Percentiles rank a stretch among this genome's conserved stretches.
Evolutionary conservation across 2,888 invertebrate species (phyloP).

Genomic region (Drosophila falleni): DNA sequence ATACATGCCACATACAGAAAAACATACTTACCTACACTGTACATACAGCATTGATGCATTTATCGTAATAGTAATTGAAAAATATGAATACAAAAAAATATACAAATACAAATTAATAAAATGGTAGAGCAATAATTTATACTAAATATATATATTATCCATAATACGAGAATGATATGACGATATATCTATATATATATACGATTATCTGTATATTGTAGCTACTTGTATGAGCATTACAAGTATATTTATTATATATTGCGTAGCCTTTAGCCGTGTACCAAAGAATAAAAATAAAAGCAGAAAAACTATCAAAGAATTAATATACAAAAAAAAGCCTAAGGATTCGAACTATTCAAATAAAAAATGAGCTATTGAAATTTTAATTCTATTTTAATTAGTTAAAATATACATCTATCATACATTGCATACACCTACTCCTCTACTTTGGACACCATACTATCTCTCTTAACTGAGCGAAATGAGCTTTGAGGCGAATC

Average conservation of each 20-base stretch:
- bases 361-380: constrained; percentile 29
- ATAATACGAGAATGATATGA: constrained; percentile 35
- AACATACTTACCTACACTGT: constrained; percentile 56
- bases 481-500: constrained; percentile 48
- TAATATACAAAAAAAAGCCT: constrained; percentile 31
- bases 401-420: constrained; percentile 66
- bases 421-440: constrained; percentile 6
- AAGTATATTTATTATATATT: constrained; percentile 48
- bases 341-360: constrained; percentile 38
- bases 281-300: constrained; percentile 60
- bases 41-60: constrained; percentile 64
- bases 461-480: constrained; percentile 29
- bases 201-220: constrained; percentile 57
- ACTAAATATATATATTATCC: constrained; percentile 29
- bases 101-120: constrained; percentile 16
- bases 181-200: constrained; percentile 40
- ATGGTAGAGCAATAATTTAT: constrained; percentile 73
- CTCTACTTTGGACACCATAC: constrained; percentile 24
- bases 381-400: constrained; percentile 68
- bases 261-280: constrained; percentile 77
- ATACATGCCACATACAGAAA: constrained; percentile 42
- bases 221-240: constrained; percentile 51
- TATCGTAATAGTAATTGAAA: constrained; percentile 48
- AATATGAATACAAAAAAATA: constrained; percentile 53
- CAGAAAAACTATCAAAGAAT: constrained; percentile 10